Conservation (phyloP, 2,113 vertebrate species). For the Cinclus mexicanus region DNA sequence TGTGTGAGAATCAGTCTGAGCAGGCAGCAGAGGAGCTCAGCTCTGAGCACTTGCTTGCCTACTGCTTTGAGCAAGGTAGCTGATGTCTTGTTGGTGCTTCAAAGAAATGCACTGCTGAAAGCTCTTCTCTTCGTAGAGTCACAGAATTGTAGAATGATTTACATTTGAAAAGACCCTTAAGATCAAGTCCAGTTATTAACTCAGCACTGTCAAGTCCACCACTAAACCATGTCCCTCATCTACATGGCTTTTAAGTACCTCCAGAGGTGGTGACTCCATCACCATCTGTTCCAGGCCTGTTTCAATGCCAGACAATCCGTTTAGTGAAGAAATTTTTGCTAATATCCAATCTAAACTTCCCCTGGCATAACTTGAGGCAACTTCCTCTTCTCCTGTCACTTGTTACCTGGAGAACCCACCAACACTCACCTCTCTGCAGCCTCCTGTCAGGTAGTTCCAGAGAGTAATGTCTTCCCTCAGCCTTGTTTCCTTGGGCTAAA, state of each 20-base stretch:
- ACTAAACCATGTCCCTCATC: neutral
- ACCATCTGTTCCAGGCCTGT: neutral
- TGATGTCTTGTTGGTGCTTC: neutral
- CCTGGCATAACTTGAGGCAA: neutral
- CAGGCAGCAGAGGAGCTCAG: neutral
- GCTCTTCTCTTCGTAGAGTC: neutral
- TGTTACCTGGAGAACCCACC: neutral
- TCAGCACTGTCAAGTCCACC: neutral
- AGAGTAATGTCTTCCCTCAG: neutral
- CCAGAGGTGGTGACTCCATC: neutral
- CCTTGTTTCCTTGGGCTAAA: neutral
- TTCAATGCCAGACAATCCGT: neutral
- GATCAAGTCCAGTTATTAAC: neutral
- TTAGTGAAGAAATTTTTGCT: neutral
- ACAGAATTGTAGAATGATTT: neutral
- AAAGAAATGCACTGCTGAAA: neutral
- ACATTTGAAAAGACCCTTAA: neutral
- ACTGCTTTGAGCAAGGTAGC: neutral
- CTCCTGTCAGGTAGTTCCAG: neutral
- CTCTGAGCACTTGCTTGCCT: neutral
- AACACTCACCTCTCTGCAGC: neutral
- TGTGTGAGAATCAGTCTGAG: neutral
- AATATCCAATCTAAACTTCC: neutral
- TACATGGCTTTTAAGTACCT: neutral
- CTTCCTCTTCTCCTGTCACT: neutral